phyloP scores from a whole-genome alignment of 30 jellyfish, hydroid and myxozoan species.

The Rhopilema esculentum region DNA sequence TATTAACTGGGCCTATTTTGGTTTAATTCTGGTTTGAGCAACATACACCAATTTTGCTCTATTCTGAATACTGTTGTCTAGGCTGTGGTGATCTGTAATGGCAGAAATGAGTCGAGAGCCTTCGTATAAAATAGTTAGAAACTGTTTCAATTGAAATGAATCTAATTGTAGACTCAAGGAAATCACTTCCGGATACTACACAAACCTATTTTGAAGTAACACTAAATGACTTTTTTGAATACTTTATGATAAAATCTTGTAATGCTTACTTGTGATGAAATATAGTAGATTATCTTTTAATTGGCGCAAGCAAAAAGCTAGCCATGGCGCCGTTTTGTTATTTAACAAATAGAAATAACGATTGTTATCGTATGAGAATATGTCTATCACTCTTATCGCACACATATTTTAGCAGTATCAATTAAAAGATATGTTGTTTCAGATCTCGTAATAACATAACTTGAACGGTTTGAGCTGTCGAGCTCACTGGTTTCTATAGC shows the following conservation, averaged over 20 bases:
- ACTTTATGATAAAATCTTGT: not conserved
- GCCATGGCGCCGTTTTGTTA: not conserved
- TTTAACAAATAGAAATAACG: too few species aligned
- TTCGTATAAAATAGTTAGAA: not conserved
- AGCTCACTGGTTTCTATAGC: too few species aligned
- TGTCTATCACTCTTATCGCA: too few species aligned
- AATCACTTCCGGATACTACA: not conserved
- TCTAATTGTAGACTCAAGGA: not conserved
- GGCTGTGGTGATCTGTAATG: not conserved
- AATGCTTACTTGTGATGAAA: not conserved
- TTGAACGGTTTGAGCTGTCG: too few species aligned
- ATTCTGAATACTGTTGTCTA: not conserved
- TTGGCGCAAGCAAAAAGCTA: not conserved
- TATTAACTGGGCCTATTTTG: too few species aligned
- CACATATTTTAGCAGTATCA: too few species aligned
- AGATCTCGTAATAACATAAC: too few species aligned
- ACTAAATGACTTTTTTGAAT: not conserved
- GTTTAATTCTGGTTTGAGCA: too few species aligned
- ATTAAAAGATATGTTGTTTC: too few species aligned
- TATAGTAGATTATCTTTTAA: not conserved
- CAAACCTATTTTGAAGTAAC: not conserved
- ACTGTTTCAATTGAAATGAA: too few species aligned
- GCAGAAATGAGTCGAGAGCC: not conserved
- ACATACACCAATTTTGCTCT: too few species aligned
- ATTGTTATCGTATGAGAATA: too few species aligned